phyloP scores from a whole-genome alignment of 1,140 invertebrate species.

The Campoletis sonorensis region DNA sequence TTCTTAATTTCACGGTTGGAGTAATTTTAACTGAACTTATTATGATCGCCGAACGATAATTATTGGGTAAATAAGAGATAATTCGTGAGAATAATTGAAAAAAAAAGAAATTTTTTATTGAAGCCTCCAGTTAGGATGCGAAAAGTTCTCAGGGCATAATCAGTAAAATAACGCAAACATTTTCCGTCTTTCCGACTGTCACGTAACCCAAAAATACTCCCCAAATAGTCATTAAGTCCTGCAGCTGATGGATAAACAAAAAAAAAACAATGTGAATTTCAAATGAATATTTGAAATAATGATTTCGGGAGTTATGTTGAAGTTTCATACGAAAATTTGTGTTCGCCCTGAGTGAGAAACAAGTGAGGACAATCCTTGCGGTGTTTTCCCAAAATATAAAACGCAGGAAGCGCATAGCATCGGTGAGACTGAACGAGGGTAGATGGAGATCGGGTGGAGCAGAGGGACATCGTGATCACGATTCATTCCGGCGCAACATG shows the following conservation, averaged over 20 bases:
- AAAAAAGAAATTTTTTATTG: too few species aligned
- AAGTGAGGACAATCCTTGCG: background rate
- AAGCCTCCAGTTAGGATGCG: too few species aligned
- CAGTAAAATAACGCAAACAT: background rate
- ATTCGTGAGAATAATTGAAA: too few species aligned
- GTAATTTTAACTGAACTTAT: too few species aligned
- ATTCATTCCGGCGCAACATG: conserved; percentile 50
- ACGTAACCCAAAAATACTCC: background rate
- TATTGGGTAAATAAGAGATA: too few species aligned
- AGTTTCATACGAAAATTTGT: background rate
- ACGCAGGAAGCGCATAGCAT: background rate
- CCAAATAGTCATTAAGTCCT: background rate
- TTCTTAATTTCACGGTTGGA: too few species aligned
- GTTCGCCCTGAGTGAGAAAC: background rate
- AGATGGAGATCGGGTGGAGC: background rate
- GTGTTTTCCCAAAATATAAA: conserved; percentile 10
- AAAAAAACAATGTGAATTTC: background rate
- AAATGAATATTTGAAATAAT: background rate
- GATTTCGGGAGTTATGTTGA: background rate
- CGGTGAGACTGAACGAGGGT: background rate
- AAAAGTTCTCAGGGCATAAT: too few species aligned
- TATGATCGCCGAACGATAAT: too few species aligned
- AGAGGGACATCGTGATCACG: conserved; percentile 21
- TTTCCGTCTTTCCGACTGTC: background rate
- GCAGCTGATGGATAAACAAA: background rate